These are phyloP conservation scores for Drosophila mayaguana DNA, from an alignment of 2,888 invertebrate genomes.

Conservation along the genomic window DNA sequence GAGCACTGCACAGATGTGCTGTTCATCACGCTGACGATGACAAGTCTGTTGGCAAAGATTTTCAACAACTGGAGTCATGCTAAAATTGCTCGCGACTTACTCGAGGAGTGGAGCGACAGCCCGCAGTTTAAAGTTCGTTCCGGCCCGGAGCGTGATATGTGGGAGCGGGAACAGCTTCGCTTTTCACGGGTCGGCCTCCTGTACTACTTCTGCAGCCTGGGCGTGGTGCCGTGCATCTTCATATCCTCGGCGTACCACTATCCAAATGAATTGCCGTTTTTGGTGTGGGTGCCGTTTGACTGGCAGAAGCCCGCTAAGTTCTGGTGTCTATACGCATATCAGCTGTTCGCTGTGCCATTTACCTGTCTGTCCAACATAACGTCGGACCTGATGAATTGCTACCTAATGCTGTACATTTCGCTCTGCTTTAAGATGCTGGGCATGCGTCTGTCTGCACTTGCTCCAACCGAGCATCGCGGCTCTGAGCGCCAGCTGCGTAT, in stretches of 20 bases:
- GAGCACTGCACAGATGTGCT: conserved; percentile 48
- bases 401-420: conserved; percentile 56
- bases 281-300: conserved; percentile 58
- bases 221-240: conserved; percentile 34
- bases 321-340: conserved; percentile 45
- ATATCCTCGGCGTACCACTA: conserved; percentile 35
- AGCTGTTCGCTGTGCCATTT: conserved; percentile 30
- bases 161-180: conserved; percentile 36
- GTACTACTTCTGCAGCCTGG: conserved; percentile 42
- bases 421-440: conserved; percentile 53
- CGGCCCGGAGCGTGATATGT: conserved; percentile 40
- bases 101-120: conserved; percentile 48
- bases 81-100: conserved; percentile 31
- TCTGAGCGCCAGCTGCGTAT: conserved; percentile 19
- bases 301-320: conserved; percentile 29
- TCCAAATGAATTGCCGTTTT: conserved; percentile 54
- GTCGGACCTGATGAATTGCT: conserved; percentile 54
- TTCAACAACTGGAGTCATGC: conserved; percentile 49
- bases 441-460: conserved; percentile 37
- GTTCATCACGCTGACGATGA: conserved; percentile 46
- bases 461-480: neutral
- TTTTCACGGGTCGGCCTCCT: conserved; percentile 20
- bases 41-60: conserved; percentile 41
- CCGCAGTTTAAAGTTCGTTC: conserved; percentile 20
- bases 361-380: conserved; percentile 41